Percentiles rank a stretch among this genome's conserved stretches.
Evolutionary conservation across 2,797 vertebrate genomes (phyloP).

Genomic region (Pipistrellus kuhlii): DNA sequence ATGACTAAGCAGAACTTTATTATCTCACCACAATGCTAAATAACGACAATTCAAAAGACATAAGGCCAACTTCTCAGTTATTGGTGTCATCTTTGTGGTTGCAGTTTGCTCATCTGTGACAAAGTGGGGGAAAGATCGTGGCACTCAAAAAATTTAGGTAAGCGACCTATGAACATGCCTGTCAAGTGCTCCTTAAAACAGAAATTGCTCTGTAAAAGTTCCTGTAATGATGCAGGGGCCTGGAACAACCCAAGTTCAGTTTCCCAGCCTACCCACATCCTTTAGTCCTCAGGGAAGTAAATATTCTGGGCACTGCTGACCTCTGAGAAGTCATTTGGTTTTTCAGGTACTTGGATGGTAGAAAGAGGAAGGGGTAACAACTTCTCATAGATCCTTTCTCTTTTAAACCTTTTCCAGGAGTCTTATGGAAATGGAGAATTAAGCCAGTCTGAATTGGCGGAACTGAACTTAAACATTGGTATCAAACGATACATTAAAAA

Average conservation of each 20-base stretch:
- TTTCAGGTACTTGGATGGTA: conserved; percentile 21
- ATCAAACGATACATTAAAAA: conserved; percentile 53
- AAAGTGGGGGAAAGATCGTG: conserved; percentile 38
- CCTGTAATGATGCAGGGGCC: conserved; percentile 59
- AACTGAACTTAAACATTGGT: neutral
- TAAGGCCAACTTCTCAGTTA: conserved; percentile 54
- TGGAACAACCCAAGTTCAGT: conserved; percentile 67
- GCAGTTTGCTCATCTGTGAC: conserved; percentile 73
- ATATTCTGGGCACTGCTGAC: conserved; percentile 58
- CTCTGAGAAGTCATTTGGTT: conserved; percentile 33
- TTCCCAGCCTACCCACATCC: neutral
- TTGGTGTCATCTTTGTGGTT: conserved; percentile 48
- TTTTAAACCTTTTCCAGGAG: conserved; percentile 58
- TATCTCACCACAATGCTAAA: neutral
- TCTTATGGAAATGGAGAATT: conserved; percentile 51
- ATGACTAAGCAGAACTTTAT: conserved; percentile 67
- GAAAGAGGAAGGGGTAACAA: conserved; percentile 38
- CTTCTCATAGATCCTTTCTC: conserved; percentile 14
- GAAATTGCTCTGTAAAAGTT: conserved; percentile 65
- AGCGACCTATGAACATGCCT: conserved; percentile 69
- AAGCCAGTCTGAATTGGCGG: conserved; percentile 29
- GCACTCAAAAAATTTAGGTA: conserved; percentile 68
- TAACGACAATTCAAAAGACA: conserved; percentile 43
- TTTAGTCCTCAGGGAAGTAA: conserved; percentile 65
- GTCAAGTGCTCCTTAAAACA: conserved; percentile 72